Evolutionary conservation across 2,113 vertebrate species (phyloP), one percentile per base, ranked within the genome.

Genomic region (Sylvicapra grimmia): DNA sequence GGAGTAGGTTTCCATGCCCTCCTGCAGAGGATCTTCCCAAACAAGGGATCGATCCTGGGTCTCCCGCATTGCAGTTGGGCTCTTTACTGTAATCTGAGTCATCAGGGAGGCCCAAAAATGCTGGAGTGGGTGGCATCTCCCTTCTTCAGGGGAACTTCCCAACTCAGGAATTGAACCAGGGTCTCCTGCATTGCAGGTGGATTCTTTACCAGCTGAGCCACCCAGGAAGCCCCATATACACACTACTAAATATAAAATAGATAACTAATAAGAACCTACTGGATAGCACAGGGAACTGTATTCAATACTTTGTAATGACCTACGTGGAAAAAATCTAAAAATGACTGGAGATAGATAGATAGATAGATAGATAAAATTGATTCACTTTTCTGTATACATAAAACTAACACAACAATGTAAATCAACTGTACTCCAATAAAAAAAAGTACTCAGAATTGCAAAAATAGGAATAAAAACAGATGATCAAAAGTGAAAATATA

Each of bases 1-100:
- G 19, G 19, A 72, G n/a, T 36, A 72, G n/a, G 5, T 72, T 72
- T 72, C 68, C 18, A 19, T 40, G 10, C n/a, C 68, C n/a, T 40
- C 68, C 19, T 72, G 3, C 19, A 72, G n/a, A 72, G 19, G 68
- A 23, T 40, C 19, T 72, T 72, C 68, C n/a, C 68, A 72, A 72
- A 5, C n/a, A 19, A 40, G 68, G 68, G 19, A 40, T 12, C 0
- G 5, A 72, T 36, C n/a, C 68, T 72, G 40, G n/a, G 68, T 23
- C n/a, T 23, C 19, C 19, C 1, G 0, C 19, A 72, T 40, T 72
- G n/a, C 10, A 40, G 19, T 5, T 23, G 19, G 10, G 19, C 5
- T 72, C 68, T 72, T 72, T 40, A 72, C 68, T 3, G n/a, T n/a
- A n/a, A 40, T 72, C n/a, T 36, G n/a, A 72, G 19, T 72, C n/a